These are phyloP conservation scores for Lymantria dispar DNA, from an alignment of 2,888 invertebrate genomes.

Conservation along the genomic window DNA sequence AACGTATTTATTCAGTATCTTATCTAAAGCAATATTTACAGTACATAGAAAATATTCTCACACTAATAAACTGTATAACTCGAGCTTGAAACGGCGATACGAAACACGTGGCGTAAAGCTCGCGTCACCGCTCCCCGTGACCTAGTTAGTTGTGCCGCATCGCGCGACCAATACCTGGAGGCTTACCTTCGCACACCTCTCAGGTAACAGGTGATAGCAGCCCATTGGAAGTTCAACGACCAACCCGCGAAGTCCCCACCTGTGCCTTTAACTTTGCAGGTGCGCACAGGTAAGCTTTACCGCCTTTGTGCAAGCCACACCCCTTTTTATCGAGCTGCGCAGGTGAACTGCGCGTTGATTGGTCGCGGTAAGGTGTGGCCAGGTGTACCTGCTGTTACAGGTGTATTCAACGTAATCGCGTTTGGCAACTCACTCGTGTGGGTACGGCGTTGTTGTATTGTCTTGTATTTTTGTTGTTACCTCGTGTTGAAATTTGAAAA, in stretches of 20 bases:
- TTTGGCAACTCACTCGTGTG: conserved; percentile 36
- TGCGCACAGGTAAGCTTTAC: conserved; percentile 58
- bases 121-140: conserved; percentile 31
- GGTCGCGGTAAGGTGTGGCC: conserved; percentile 59
- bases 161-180: conserved; percentile 55
- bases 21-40: too few species aligned
- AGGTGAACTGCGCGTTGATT: conserved; percentile 79
- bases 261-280: conserved; percentile 50
- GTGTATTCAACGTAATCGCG: conserved; percentile 51
- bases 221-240: conserved; percentile 48
- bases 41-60: too few species aligned
- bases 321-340: conserved; percentile 79
- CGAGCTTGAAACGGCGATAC: neutral
- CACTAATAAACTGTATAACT: neutral
- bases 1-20: too few species aligned
- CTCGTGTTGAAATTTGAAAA: conserved; percentile 34
- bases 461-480: conserved; percentile 30
- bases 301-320: conserved; percentile 60
- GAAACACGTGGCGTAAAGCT: neutral
- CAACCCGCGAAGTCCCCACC: conserved; percentile 55
- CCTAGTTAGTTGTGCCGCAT: conserved; percentile 46
- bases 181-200: conserved; percentile 44
- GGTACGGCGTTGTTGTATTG: conserved; percentile 22
- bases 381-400: conserved; percentile 63
- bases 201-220: conserved; percentile 48